Percentiles rank a stretch among this genome's conserved stretches.
phyloP scores from a whole-genome alignment of 2,888 invertebrate species.

The Diadegma fenestrale region DNA sequence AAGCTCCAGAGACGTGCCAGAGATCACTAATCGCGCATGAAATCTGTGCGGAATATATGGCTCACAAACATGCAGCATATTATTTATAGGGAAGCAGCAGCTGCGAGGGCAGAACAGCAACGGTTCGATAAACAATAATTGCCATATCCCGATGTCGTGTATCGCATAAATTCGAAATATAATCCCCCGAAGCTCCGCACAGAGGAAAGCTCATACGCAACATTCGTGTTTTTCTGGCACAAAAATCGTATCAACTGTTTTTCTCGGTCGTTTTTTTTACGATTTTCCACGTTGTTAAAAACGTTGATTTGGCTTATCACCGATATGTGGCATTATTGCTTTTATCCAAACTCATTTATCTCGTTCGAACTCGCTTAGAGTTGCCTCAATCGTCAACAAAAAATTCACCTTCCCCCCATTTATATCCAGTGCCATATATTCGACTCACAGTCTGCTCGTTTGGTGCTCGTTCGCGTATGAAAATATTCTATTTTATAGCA shows the following conservation, averaged over 20 bases:
- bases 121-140: conserved; percentile 32
- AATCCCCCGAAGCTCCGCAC: conserved; percentile 19
- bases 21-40: conserved; percentile 8
- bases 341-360: conserved; percentile 10
- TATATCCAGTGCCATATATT: background rate
- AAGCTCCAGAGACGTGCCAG: background rate
- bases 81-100: conserved; percentile 3
- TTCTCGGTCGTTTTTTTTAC: background rate
- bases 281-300: conserved; percentile 2
- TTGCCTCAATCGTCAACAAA: background rate
- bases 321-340: conserved; percentile 14
- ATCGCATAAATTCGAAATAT: conserved; percentile 38
- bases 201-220: conserved; percentile 2
- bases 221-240: background rate
- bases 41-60: conserved; percentile 26
- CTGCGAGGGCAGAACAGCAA: conserved; percentile 7
- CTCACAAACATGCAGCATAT: conserved; percentile 1
- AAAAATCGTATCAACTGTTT: background rate
- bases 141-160: conserved; percentile 21
- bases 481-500: background rate
- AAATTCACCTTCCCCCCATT: background rate
- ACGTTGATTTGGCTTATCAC: background rate
- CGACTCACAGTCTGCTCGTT: background rate
- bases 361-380: conserved; percentile 5
- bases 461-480: background rate